Conservation (phyloP, 2,888 invertebrate genomes). For the Polia nebulosa region DNA sequence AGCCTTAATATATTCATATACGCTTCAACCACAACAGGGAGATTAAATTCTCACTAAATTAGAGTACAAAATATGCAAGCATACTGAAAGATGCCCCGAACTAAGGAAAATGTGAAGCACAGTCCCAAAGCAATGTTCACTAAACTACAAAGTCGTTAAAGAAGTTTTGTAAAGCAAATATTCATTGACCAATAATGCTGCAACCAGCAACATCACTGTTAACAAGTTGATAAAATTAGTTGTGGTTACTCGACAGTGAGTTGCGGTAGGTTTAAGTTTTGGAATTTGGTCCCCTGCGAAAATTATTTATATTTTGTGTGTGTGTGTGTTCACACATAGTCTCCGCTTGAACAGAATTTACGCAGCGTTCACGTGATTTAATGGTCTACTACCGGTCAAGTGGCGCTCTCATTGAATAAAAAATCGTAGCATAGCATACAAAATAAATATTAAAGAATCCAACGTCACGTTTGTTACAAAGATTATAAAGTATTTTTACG, state of each 20-base stretch:
- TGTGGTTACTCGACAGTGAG: neutral
- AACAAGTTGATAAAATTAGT: neutral
- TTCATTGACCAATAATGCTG: conserved; percentile 5
- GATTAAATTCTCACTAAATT: conserved; percentile 28
- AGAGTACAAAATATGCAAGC: conserved; percentile 2
- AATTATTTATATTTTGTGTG: too few relatives aligned
- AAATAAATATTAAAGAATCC: too few relatives aligned
- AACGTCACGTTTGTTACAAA: too few relatives aligned
- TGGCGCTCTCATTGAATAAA: too few relatives aligned
- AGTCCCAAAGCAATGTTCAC: neutral
- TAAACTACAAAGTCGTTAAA: neutral
- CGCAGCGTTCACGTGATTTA: too few relatives aligned
- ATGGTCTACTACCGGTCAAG: too few relatives aligned
- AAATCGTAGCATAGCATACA: too few relatives aligned
- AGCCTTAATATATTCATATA: conserved; percentile 11
- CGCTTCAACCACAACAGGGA: neutral
- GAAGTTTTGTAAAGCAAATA: conserved; percentile 18
- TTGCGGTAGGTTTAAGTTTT: too few relatives aligned
- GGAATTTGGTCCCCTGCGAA: too few relatives aligned
- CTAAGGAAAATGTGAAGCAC: neutral
- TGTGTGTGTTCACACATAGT: too few relatives aligned
- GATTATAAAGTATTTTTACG: too few relatives aligned
- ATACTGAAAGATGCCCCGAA: neutral
- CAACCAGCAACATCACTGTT: neutral
- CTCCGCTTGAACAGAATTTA: too few relatives aligned